phyloP scores from a whole-genome alignment of 2,888 invertebrate genomes.

The Phymatocera aterrima region DNA sequence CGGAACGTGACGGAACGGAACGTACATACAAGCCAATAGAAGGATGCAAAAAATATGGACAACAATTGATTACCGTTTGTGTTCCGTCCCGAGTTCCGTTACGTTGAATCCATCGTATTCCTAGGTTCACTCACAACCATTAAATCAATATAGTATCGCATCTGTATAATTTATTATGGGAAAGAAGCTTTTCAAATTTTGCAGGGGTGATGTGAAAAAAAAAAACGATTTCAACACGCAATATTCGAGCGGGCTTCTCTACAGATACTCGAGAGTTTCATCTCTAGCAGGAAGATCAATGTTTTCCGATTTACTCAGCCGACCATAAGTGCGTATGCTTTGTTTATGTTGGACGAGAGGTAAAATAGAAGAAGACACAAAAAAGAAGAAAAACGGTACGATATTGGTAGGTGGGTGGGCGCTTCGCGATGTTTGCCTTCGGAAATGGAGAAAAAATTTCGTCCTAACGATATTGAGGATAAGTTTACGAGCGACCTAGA shows the following conservation, averaged over 20 bases:
- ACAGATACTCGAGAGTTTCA: background rate
- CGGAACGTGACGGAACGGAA: too few relatives aligned
- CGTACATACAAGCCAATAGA: too few relatives aligned
- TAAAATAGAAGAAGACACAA: background rate
- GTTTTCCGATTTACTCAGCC: constrained; percentile 16
- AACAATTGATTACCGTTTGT: too few relatives aligned
- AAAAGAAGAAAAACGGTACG: background rate
- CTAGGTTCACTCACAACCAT: too few relatives aligned
- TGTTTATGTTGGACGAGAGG: constrained; percentile 17
- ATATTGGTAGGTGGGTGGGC: background rate
- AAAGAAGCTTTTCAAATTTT: too few relatives aligned
- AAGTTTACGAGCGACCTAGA: constrained; percentile 16
- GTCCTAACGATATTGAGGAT: constrained; percentile 18
- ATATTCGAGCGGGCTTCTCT: background rate
- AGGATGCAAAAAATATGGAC: too few relatives aligned
- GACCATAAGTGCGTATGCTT: constrained; percentile 17
- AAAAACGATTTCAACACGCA: background rate
- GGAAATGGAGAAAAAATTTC: constrained; percentile 19
- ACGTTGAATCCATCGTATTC: too few relatives aligned
- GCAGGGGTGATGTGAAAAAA: background rate
- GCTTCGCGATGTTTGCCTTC: constrained; percentile 1
- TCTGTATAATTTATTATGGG: too few relatives aligned
- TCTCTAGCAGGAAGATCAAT: constrained; percentile 22
- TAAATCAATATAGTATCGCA: too few relatives aligned
- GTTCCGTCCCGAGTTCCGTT: too few relatives aligned